Evolutionary conservation across 2,888 invertebrate species (phyloP), one percentile per base, ranked within the genome.

Genomic region (Adelognathus sp.): DNA sequence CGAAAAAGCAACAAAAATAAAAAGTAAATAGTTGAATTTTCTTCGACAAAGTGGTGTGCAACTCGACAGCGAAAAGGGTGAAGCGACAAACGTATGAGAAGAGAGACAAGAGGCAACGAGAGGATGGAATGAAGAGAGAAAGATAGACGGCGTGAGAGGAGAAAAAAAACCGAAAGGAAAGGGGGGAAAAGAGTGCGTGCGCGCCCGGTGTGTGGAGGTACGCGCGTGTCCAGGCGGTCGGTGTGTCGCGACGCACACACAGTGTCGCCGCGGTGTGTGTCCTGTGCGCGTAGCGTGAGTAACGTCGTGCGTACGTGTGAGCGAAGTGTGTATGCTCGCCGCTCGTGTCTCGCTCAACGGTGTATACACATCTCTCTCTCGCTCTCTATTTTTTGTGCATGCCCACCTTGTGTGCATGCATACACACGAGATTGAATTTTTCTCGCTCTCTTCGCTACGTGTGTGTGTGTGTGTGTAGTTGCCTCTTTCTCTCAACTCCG

Each of bases 141-240:
- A 70, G 73, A 39, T n/a, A n/a, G n/a, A n/a, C n/a, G n/a, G n/a
- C n/a, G n/a, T n/a, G 71, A 74, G 73, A 76, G 74, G 63, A 72
- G 74, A 41, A 56, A 69, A 64, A 69, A 41, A 73, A 41, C 58
- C 63, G 44, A 70, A 60, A 73, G 72, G 75, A 71, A 75, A 61
- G 69, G 67, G 63, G 52, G 44, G 50, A 61, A 75, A 73, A 80
- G 80, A 80, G 82, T 79, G 80, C 79, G 78, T 75, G 70, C 79
- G 70, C 79, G 74, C 81, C 80, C 80, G 76, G 83, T 81, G n/a
- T n/a, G 69, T 64, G 31, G 33, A 58, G 54, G 56, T 67, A 76
- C 79, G 79, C 76, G 76, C 73, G 76, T 76, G n/a, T n/a, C n/a
- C 67, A 61, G 69, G 56, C 75, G 36, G 54, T 50, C 39, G 50